Percentiles rank a stretch among this genome's conserved stretches.
Conservation (phyloP, 2,888 invertebrate species). For the Machimus atricapillus region DNA sequence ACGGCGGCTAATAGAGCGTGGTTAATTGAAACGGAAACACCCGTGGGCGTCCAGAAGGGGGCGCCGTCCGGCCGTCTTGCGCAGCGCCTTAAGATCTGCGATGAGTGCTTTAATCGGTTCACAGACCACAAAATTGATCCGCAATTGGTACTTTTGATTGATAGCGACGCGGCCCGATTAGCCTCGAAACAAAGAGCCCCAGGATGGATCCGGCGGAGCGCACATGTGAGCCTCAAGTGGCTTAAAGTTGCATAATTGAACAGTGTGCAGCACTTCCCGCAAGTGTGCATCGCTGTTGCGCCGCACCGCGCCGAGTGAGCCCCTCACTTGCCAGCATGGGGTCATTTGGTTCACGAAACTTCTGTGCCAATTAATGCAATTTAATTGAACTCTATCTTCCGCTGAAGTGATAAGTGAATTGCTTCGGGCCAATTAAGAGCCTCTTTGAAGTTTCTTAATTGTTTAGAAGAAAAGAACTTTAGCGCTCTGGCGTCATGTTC, state of each 20-base stretch:
- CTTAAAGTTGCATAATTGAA: neutral
- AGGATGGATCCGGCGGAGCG: neutral
- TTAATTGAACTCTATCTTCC: constrained; percentile 6
- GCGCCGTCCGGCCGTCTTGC: neutral
- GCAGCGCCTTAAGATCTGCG: neutral
- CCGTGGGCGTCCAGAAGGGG: neutral
- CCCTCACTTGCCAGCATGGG: neutral
- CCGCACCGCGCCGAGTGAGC: neutral
- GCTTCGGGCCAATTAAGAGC: neutral
- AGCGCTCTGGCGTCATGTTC: neutral
- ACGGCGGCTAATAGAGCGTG: neutral
- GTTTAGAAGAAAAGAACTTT: neutral
- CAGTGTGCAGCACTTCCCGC: neutral
- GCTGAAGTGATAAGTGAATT: constrained; percentile 4
- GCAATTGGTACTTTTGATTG: constrained; percentile 5
- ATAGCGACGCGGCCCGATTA: constrained; percentile 15
- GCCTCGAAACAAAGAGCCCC: neutral
- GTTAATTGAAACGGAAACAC: constrained; percentile 2
- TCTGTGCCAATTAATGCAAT: constrained; percentile 20
- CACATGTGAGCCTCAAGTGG: neutral
- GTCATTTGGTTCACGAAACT: constrained; percentile 1
- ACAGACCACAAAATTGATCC: constrained; percentile 21
- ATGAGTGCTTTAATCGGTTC: constrained; percentile 7
- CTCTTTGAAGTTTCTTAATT: neutral
- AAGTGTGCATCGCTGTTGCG: neutral